A percentile compares a stretch with the other conserved stretches of the same genome.
Conservation (phyloP, 2,797 vertebrate species). For the Anolis apletophallus region DNA sequence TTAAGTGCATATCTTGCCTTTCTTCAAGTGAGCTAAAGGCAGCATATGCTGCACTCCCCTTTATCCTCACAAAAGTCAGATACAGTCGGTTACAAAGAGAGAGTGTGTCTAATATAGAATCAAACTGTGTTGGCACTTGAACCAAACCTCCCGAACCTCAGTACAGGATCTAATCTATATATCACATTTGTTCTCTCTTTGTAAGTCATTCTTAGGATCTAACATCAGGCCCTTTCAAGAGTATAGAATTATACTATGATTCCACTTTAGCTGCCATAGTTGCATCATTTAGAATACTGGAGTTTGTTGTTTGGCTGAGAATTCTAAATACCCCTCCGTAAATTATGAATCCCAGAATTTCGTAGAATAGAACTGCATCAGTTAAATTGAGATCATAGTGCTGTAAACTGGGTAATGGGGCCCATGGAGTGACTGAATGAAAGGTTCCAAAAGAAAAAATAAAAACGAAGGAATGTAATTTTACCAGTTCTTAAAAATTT, state of each 20-base stretch:
- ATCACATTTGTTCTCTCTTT: neutral
- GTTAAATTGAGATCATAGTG: no score
- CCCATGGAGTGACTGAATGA: neutral
- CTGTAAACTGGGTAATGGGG: no score
- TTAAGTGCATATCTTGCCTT: neutral
- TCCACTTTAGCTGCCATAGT: no score
- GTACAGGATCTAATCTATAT: neutral
- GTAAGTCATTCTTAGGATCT: neutral
- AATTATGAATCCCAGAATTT: no score
- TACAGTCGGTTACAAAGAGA: neutral
- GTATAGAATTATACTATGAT: no score
- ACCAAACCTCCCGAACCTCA: neutral
- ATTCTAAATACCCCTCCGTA: no score
- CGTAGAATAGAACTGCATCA: no score
- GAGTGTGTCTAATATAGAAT: neutral
- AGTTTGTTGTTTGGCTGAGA: no score
- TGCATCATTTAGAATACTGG: no score
- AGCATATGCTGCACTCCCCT: neutral
- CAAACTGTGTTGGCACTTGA: neutral
- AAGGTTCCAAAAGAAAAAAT: neutral
- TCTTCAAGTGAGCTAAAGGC: neutral
- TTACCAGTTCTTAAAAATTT: neutral
- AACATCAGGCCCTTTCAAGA: no score
- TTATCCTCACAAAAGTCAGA: neutral
- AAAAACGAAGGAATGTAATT: neutral